A percentile compares a stretch with the other conserved stretches of the same genome.
These are phyloP conservation scores for Emys orbicularis DNA, from an alignment of 2,797 vertebrate genomes.

Conservation along the genomic window DNA sequence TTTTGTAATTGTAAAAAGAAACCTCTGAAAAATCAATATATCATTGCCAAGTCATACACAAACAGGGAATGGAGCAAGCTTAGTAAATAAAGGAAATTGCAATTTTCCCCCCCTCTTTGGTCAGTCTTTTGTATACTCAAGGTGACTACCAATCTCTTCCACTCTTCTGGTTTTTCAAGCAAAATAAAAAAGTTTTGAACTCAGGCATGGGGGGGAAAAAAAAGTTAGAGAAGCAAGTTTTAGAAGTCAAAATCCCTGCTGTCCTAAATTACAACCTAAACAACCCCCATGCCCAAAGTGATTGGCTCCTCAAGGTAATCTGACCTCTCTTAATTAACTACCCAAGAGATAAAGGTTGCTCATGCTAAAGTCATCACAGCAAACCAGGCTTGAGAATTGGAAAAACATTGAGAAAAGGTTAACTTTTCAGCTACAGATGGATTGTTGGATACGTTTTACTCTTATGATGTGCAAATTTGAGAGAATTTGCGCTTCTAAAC, in stretches of 20 bases:
- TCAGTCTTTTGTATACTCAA: slow-evolving; percentile 39
- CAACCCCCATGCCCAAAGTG: slow-evolving; percentile 13
- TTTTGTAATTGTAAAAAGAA: slow-evolving; percentile 73
- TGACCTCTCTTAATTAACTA: slow-evolving; percentile 61
- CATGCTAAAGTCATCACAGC: slow-evolving; percentile 61
- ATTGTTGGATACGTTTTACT: slow-evolving; percentile 9
- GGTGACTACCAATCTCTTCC: slow-evolving; percentile 45
- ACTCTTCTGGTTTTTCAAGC: background rate
- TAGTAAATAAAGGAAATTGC: slow-evolving; percentile 76
- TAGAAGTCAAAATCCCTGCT: slow-evolving; percentile 61
- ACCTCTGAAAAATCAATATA: slow-evolving; percentile 73
- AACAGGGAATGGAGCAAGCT: slow-evolving; percentile 42
- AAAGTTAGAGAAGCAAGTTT: slow-evolving; percentile 52
- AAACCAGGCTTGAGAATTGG: slow-evolving; percentile 51
- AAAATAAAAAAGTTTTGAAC: slow-evolving; percentile 39
- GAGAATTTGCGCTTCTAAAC: slow-evolving; percentile 8
- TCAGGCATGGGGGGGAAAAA: slow-evolving; percentile 5
- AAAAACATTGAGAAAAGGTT: background rate
- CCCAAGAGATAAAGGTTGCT: slow-evolving; percentile 71
- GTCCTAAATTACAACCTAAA: slow-evolving; percentile 41
- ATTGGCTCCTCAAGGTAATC: slow-evolving; percentile 55
- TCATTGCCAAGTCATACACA: slow-evolving; percentile 54
- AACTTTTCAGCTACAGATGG: background rate
- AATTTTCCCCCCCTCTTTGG: slow-evolving; percentile 44
- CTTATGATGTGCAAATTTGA: slow-evolving; percentile 24